These are phyloP conservation scores for Pica pica DNA, from an alignment of 2,113 vertebrate genomes.

Conservation along the genomic window DNA sequence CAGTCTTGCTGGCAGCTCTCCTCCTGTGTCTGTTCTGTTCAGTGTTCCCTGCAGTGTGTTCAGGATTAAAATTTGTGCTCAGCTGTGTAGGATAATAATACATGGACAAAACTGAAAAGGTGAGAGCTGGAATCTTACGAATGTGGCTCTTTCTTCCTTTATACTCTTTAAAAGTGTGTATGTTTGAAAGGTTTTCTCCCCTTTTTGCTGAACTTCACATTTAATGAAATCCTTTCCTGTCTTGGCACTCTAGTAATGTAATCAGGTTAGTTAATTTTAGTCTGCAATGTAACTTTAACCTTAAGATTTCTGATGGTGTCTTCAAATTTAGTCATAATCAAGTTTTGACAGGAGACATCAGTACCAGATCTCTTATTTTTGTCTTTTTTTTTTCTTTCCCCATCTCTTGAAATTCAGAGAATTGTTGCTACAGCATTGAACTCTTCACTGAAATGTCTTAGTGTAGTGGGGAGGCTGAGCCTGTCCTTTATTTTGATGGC, in stretches of 20 bases:
- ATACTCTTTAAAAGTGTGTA: fast-evolving
- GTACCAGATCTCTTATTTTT: not conserved
- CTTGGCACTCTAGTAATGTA: not conserved
- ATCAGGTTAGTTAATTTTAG: not conserved
- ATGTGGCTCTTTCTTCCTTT: not conserved
- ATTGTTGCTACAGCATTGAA: not conserved
- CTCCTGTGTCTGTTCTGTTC: not conserved
- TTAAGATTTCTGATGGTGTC: not conserved
- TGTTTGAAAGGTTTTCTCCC: not conserved
- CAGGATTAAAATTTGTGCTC: not conserved
- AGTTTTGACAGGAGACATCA: not conserved
- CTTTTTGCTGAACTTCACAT: not conserved
- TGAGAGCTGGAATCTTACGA: not conserved
- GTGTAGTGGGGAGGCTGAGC: not conserved
- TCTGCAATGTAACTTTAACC: not conserved
- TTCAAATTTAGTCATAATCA: not conserved
- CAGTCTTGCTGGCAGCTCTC: not conserved
- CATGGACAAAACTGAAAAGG: not conserved
- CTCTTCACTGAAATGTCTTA: not conserved
- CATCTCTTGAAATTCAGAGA: not conserved
- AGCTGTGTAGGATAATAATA: not conserved
- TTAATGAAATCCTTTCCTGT: constrained; percentile 1
- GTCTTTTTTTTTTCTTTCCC: fast-evolving
- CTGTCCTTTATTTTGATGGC: not conserved
- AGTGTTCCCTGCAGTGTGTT: not conserved